These are phyloP conservation scores for Tetrax tetrax DNA, from an alignment of 2,113 vertebrate genomes.

Conservation along the genomic window DNA sequence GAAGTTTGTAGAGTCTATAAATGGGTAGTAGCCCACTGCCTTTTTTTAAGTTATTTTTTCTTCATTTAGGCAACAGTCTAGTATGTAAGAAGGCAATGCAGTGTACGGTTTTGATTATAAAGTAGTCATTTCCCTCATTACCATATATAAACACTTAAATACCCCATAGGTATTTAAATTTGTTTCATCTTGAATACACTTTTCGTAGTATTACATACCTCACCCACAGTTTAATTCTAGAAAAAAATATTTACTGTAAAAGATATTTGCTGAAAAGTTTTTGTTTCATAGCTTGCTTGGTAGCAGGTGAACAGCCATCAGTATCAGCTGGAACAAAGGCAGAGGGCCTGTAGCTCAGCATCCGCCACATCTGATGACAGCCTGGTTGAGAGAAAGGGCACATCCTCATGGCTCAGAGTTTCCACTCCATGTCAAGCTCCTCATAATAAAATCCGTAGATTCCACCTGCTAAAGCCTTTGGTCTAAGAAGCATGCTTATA, in stretches of 20 bases:
- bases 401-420: neutral
- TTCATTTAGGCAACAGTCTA: neutral
- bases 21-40: neutral
- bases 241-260: neutral
- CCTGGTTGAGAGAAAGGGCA: slow-evolving; percentile 6
- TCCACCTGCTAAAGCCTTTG: slow-evolving; percentile 26
- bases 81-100: neutral
- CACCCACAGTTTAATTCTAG: neutral
- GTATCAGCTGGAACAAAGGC: neutral
- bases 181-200: neutral
- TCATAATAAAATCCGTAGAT: slow-evolving; percentile 47
- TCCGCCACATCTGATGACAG: neutral
- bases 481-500: slow-evolving; percentile 51
- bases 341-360: neutral
- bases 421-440: slow-evolving; percentile 12
- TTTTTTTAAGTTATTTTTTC: neutral
- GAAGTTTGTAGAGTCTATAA: neutral
- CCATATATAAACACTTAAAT: neutral
- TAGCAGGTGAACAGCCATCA: neutral
- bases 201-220: neutral
- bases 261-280: neutral
- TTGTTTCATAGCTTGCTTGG: neutral
- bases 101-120: neutral
- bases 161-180: neutral
- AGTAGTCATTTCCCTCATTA: neutral